Evolutionary conservation across 2,888 invertebrate genomes (phyloP).

Genomic region (Stenchaetothrips biformis): DNA sequence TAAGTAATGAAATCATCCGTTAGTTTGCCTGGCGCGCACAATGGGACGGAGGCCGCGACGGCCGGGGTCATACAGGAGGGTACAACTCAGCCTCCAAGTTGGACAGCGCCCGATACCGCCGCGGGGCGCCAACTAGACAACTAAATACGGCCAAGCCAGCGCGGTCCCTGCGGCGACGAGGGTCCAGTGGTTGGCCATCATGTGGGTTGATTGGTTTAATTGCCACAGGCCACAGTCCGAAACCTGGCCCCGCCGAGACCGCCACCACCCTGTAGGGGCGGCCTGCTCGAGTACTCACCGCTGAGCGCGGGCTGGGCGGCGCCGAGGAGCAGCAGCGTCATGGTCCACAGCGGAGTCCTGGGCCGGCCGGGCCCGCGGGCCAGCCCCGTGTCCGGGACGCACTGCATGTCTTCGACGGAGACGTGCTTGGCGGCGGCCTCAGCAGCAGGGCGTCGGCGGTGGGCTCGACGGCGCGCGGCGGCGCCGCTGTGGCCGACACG

Average conservation of each 20-base stretch:
- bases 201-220: conserved; percentile 14
- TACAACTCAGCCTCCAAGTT: too few relatives aligned
- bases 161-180: not conserved
- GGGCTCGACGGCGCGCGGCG: not conserved
- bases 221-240: not conserved
- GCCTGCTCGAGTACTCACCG: not conserved
- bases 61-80: too few relatives aligned
- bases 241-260: not conserved
- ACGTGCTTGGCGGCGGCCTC: not conserved
- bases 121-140: too few relatives aligned
- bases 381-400: not conserved
- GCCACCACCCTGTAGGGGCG: not conserved
- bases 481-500: too few relatives aligned
- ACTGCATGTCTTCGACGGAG: not conserved
- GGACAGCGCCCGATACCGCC: too few relatives aligned
- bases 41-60: too few relatives aligned
- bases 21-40: too few relatives aligned
- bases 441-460: not conserved
- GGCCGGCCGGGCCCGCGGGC: not conserved
- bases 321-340: not conserved
- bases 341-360: not conserved
- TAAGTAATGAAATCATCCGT: not conserved
- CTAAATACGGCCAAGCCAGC: not conserved
- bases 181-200: not conserved
- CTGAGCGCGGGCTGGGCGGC: conserved; percentile 3